Base-by-base conservation (phyloP, 2,888 invertebrate species). In the Mythimna ferrago region DNA sequence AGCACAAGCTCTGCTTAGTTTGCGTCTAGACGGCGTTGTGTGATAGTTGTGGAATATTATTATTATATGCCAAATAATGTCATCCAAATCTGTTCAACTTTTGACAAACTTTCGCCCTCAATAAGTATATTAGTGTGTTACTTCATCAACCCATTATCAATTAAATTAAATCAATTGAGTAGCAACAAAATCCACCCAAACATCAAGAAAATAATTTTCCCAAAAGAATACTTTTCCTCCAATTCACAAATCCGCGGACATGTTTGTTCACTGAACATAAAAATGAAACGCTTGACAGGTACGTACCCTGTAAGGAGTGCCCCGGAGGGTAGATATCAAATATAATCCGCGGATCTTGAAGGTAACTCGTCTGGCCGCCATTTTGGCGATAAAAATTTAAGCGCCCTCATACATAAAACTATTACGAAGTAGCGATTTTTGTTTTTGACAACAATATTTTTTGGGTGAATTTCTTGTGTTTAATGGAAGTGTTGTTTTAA, bases 381-480 rank as follows among this genome's bases (percentile, higher is more conserved):
- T 82, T 56, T 82, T 77, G 77, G 76, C 80, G 80, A 89, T 89
- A 88, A 89, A 88, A 89, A 83, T 83, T 83, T 87, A 82, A 86
- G 76, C 79, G 76, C 69, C 76, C 74, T 84, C 73, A 70, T 73
- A 72, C 81, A 78, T 82, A 71, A 77, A 81, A 81, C 78, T 81
- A 74, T 71, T 56, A 73, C 65, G 54, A 3, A 48, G 35, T 48
- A 38, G 60, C 61, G 16, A 32, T 48, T 32, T 53, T 73, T 65
- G 32, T 68, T 32, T 82, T 26, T 60, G 62, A 26, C 11, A 57
- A 48, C n/a, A 26, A 35, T 56, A 26, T 69, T 10, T 63, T 76
- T 60, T 71, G 38, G 54, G 72, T 53, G 53, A 21, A 16, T 19
- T 26, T 58, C 1, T 57, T 62, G 38, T 44, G 2, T 62, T 41